Evolutionary conservation across 2,113 vertebrate genomes (phyloP), one percentile per base, ranked within the genome.

Genomic region (Callorhinus ursinus): DNA sequence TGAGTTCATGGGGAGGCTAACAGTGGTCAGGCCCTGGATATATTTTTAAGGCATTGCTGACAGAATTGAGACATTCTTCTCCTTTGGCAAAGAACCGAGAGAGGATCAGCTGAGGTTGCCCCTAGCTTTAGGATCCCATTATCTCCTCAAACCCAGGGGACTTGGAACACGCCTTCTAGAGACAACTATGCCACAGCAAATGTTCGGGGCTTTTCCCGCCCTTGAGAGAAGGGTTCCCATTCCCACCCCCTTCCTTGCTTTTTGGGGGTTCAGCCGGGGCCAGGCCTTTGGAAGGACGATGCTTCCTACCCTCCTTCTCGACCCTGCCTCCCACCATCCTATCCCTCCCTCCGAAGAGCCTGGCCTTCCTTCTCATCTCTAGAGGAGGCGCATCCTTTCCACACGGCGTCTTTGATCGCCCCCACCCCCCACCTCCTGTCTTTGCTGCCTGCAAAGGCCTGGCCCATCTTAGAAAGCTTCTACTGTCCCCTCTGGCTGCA

Each of bases 61-160:
- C n/a, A 46, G 80, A 36, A 63, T 11, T 11, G 46, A 63, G n/a
- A 74, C 65, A 0, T 36, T 24, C 10, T 59, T 19, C 7, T 61
- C 26, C 10, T 26, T 63, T 65, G 28, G 7, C 33, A 28, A 57
- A 42, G 79, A 83, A 21, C 16, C 5, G 10, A 51, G 65, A 39
- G 21, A 3, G 0, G 2, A 6, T 22, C 24, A 3, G 13, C 77
- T 6, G 3, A 18, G n/a, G 46, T 10, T 15, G n/a, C 22, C 53
- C 28, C 33, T 0, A 11, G 49, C 31, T 49, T 26, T 7, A 7
- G 5, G 1, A 21, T 53, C 36, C 57, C 5, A 0, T 24, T 14
- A 28, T 22, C 36, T 26, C n/a, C 80, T 33, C 71, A 33, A 51
- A 31, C 3, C 39, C 72, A 10, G 5, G 39, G 59, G 46, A 16